Evolutionary conservation across 1,140 invertebrate genomes (phyloP).

Genomic region (Cyclargus thomasi): DNA sequence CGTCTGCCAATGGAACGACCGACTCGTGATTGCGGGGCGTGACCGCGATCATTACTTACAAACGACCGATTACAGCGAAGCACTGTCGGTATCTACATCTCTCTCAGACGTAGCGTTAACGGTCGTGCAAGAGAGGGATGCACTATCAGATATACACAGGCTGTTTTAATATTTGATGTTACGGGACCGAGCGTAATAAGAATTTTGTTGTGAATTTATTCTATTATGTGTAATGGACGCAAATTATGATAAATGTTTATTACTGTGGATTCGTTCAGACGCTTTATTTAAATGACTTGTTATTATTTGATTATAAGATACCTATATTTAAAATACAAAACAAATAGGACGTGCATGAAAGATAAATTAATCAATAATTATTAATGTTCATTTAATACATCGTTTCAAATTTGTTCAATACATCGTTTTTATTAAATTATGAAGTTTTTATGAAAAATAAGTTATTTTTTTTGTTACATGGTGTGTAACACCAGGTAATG

Average conservation of each 20-base stretch:
- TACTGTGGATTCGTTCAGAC: conserved; percentile 43
- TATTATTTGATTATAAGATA: conserved; percentile 20
- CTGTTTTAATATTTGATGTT: conserved; percentile 69
- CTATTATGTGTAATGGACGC: conserved; percentile 48
- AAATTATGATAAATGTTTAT: conserved; percentile 43
- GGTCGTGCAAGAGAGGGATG: conserved; percentile 31
- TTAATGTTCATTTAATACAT: too few species aligned
- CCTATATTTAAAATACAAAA: too few species aligned
- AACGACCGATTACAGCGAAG: conserved; percentile 24
- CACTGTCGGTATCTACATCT: conserved; percentile 34
- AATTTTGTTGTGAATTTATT: conserved; percentile 66
- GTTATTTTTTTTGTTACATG: too few species aligned
- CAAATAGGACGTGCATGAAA: too few species aligned
- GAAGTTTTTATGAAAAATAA: too few species aligned
- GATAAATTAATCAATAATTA: too few species aligned
- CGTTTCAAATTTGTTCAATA: too few species aligned
- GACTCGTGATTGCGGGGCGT: conserved; percentile 59
- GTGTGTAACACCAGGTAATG: too few species aligned
- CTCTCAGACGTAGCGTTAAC: conserved; percentile 26
- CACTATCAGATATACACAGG: conserved; percentile 38
- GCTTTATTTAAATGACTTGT: conserved; percentile 27
- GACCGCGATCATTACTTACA: conserved; percentile 58
- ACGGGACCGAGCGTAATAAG: conserved; percentile 42
- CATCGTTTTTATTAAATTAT: too few species aligned
- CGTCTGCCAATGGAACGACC: conserved; percentile 49